phyloP scores from a whole-genome alignment of 2,113 vertebrate species.

The Raja brachyura region DNA sequence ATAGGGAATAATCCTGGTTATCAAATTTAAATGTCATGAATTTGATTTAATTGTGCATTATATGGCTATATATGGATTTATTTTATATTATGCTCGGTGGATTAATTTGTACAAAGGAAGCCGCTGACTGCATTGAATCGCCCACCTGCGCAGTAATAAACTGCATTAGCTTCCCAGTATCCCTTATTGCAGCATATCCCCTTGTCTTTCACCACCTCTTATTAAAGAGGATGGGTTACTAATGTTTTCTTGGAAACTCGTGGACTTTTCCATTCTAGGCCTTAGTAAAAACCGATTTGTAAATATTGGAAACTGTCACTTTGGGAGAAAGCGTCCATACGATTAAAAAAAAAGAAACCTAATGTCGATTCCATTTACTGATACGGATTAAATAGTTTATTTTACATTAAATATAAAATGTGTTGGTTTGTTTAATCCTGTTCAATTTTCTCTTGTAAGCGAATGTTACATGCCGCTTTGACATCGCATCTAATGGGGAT shows the following conservation, averaged over 20 bases:
- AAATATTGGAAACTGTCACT: not conserved
- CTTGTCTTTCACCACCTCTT: conserved; percentile 31
- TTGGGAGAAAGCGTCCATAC: not conserved
- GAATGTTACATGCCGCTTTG: not conserved
- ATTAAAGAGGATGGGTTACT: conserved; percentile 20
- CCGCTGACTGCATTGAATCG: conserved; percentile 34
- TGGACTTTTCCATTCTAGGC: not conserved
- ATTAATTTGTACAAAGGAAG: conserved; percentile 27
- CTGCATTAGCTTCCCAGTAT: conserved; percentile 38
- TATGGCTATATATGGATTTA: not conserved
- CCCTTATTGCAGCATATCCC: conserved; percentile 36
- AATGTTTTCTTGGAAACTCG: not conserved
- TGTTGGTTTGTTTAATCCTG: not conserved
- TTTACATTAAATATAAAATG: not conserved
- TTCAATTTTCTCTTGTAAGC: not conserved
- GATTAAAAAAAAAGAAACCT: not conserved
- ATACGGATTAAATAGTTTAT: not conserved
- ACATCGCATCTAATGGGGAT: not conserved
- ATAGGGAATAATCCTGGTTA: not conserved
- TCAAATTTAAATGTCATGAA: not conserved
- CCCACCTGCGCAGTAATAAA: conserved; percentile 37
- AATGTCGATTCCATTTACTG: not conserved
- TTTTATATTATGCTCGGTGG: not conserved
- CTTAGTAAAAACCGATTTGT: not conserved
- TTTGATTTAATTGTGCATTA: not conserved